phyloP scores from a whole-genome alignment of 2,888 invertebrate species.

The Archips crataeganus region DNA sequence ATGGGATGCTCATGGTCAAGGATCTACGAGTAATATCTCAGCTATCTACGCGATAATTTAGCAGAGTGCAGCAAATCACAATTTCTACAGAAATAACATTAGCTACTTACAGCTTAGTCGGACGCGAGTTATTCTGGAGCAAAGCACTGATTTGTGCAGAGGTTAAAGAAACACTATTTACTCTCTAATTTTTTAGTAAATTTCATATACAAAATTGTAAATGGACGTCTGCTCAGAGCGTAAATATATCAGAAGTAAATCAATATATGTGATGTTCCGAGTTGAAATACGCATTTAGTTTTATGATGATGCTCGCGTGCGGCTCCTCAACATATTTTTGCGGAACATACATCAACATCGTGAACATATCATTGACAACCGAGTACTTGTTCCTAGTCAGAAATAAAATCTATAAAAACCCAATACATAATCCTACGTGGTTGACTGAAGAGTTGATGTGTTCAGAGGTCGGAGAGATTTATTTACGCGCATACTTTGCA shows the following conservation, averaged over 20 bases:
- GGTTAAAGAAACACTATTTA: constrained; percentile 53
- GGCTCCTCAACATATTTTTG: constrained; percentile 68
- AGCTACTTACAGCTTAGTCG: constrained; percentile 50
- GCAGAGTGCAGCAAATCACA: constrained; percentile 16
- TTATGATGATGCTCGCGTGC: constrained; percentile 74
- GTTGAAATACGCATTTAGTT: constrained; percentile 67
- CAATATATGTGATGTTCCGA: constrained; percentile 68
- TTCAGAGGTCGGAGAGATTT: not conserved
- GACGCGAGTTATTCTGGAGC: constrained; percentile 49
- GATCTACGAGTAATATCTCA: constrained; percentile 20
- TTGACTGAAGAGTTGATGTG: not conserved
- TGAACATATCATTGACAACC: constrained; percentile 46
- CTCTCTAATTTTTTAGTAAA: constrained; percentile 59
- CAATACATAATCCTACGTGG: not conserved
- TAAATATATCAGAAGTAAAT: constrained; percentile 78
- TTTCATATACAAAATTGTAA: constrained; percentile 66
- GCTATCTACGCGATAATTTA: constrained; percentile 20
- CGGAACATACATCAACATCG: constrained; percentile 48
- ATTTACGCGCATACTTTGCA: not conserved
- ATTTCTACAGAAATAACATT: constrained; percentile 9
- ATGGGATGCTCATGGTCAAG: constrained; percentile 53
- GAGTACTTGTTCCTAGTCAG: not conserved
- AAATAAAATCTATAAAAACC: not conserved
- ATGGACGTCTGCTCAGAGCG: constrained; percentile 72
- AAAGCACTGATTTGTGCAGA: constrained; percentile 53